These are phyloP conservation scores for Agrilus cyanescens DNA, from an alignment of 2,888 invertebrate species.

Conservation along the genomic window DNA sequence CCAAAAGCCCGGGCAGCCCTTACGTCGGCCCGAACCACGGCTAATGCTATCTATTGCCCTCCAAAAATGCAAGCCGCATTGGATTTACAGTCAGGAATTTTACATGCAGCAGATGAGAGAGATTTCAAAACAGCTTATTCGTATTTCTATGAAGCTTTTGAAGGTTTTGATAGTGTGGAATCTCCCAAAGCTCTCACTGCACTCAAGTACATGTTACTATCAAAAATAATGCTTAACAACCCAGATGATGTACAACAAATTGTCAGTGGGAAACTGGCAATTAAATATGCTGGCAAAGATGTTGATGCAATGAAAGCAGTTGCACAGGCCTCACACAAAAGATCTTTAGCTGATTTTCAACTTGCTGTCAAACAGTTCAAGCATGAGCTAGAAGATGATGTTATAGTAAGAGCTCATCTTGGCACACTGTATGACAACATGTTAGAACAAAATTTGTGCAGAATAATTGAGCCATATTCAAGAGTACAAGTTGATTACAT, in stretches of 20 bases:
- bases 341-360: slow-evolving; percentile 95
- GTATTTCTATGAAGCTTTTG: slow-evolving; percentile 99
- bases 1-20: slow-evolving; percentile 94
- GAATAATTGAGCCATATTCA: slow-evolving; percentile 98
- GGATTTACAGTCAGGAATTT: slow-evolving; percentile 93
- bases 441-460: slow-evolving; percentile 96
- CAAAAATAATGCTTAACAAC: slow-evolving; percentile 95
- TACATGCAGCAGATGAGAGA: slow-evolving; percentile 99
- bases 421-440: slow-evolving; percentile 95
- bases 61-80: slow-evolving; percentile 97
- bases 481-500: slow-evolving; percentile 90
- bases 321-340: slow-evolving; percentile 89
- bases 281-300: slow-evolving; percentile 91
- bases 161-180: slow-evolving; percentile 94
- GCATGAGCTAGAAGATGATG: slow-evolving; percentile 85
- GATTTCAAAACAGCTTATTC: slow-evolving; percentile 99
- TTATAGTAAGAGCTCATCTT: slow-evolving; percentile 93
- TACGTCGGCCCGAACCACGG: slow-evolving; percentile 97
- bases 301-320: slow-evolving; percentile 97
- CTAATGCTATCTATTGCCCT: slow-evolving; percentile 98
- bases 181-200: slow-evolving; percentile 83
- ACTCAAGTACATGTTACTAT: slow-evolving; percentile 98
- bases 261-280: slow-evolving; percentile 90
- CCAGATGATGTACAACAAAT: slow-evolving; percentile 94
- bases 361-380: slow-evolving; percentile 76